phyloP scores from a whole-genome alignment of 2,797 vertebrate genomes.

The Neoniphon sammara region DNA sequence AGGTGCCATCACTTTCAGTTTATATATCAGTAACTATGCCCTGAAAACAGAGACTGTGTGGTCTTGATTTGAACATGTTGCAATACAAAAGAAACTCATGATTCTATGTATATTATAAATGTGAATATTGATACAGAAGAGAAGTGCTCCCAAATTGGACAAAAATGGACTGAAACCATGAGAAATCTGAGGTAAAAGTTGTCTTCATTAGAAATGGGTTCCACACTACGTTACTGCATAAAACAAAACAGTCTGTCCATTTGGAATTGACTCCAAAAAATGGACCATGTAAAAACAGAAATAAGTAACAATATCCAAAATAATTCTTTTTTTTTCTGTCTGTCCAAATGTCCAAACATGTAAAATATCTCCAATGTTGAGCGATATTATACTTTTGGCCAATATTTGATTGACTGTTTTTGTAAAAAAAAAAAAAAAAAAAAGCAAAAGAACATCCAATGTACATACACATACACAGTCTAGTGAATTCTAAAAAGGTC shows the following conservation, averaged over 20 bases:
- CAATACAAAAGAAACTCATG: constrained; percentile 61
- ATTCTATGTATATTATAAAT: constrained; percentile 61
- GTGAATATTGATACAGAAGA: constrained; percentile 68
- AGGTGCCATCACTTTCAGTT: constrained; percentile 31
- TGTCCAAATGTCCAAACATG: constrained; percentile 59
- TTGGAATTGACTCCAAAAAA: constrained; percentile 66
- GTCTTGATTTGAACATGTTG: constrained; percentile 59
- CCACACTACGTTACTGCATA: constrained; percentile 82
- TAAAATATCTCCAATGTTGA: constrained; percentile 56
- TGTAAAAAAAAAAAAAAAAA: constrained; percentile 41
- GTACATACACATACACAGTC: constrained; percentile 81
- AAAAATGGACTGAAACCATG: constrained; percentile 76
- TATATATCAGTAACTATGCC: constrained; percentile 53
- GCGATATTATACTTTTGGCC: constrained; percentile 73
- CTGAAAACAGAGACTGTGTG: constrained; percentile 56
- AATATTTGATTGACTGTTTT: constrained; percentile 62
- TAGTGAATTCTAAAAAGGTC: constrained; percentile 78
- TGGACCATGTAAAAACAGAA: constrained; percentile 77
- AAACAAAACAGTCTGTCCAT: constrained; percentile 74
- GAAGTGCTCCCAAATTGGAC: constrained; percentile 67
- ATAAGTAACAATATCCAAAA: constrained; percentile 79
- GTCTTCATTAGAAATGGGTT: constrained; percentile 84
- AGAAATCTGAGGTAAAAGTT: constrained; percentile 87
- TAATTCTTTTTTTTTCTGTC: constrained; percentile 36
- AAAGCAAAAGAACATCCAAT: constrained; percentile 77